Percentiles rank a stretch among this genome's conserved stretches.
These are phyloP conservation scores for Periparus ater DNA, from an alignment of 2,797 vertebrate species.

Conservation along the genomic window DNA sequence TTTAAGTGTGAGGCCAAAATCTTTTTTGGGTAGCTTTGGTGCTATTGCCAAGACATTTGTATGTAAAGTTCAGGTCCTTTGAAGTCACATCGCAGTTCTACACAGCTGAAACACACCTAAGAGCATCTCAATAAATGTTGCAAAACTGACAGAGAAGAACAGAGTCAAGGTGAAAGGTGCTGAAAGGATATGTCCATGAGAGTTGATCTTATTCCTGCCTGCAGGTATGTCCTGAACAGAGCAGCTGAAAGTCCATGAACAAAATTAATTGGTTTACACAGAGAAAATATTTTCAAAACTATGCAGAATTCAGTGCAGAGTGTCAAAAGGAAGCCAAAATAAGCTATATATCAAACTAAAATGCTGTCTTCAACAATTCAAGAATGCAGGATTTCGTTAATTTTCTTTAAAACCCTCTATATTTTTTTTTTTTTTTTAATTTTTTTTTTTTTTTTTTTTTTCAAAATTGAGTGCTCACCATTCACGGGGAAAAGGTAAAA, in stretches of 20 bases:
- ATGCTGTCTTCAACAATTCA: not conserved
- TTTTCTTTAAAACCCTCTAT: not conserved
- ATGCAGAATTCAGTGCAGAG: not conserved
- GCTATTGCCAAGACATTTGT: not conserved
- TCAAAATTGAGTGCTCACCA: not conserved
- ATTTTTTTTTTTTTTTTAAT: not conserved
- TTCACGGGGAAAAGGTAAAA: not conserved
- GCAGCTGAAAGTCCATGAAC: not conserved
- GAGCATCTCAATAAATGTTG: not conserved
- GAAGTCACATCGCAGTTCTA: not conserved
- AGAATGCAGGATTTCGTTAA: not conserved
- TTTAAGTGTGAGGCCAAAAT: not conserved
- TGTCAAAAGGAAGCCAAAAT: not conserved
- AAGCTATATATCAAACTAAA: not conserved
- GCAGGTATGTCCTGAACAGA: not conserved
- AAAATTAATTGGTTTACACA: not conserved
- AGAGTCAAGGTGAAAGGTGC: not conserved
- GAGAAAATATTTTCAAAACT: not conserved
- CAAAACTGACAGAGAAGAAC: not conserved
- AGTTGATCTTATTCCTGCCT: not conserved
- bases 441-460: not conserved
- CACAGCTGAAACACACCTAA: not conserved
- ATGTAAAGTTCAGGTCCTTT: not conserved
- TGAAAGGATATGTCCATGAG: rapidly evolving
- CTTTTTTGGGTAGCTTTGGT: not conserved